Percentiles rank a stretch among this genome's conserved stretches.
These are phyloP conservation scores for Cephus runcator DNA, from an alignment of 2,888 invertebrate species.

Conservation along the genomic window DNA sequence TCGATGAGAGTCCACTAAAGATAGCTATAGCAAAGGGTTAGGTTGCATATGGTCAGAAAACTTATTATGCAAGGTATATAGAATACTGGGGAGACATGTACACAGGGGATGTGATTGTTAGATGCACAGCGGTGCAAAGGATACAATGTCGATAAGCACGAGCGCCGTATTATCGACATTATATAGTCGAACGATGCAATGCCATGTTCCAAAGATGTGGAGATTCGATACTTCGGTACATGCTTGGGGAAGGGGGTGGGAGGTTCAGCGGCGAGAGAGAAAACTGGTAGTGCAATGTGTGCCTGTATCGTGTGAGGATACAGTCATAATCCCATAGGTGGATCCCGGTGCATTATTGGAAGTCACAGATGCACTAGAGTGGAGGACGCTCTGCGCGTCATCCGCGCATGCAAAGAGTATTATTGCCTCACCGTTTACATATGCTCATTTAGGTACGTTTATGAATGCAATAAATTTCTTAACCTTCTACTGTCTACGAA, in stretches of 20 bases:
- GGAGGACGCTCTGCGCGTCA: conserved; percentile 9
- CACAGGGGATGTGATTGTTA: not conserved
- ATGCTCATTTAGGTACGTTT: not conserved
- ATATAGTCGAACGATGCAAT: conserved; percentile 10
- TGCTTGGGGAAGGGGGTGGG: too few species aligned
- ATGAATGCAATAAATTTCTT: not conserved
- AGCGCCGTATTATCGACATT: conserved; percentile 26
- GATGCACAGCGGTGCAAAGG: conserved; percentile 15
- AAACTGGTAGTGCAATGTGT: too few species aligned
- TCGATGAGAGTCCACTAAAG: too few species aligned
- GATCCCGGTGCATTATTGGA: conserved; percentile 33
- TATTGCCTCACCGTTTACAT: conserved; percentile 6
- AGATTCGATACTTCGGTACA: too few species aligned
- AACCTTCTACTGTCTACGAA: not conserved
- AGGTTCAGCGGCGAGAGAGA: too few species aligned
- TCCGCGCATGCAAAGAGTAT: conserved; percentile 15
- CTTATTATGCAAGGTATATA: too few species aligned
- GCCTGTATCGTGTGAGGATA: conserved; percentile 17
- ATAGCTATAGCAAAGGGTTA: too few species aligned
- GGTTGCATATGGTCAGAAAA: too few species aligned
- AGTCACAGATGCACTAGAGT: conserved; percentile 31
- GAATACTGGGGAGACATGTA: too few species aligned
- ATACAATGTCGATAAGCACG: conserved; percentile 26
- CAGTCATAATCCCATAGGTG: conserved; percentile 25
- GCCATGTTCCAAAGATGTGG: too few species aligned